phyloP scores from a whole-genome alignment of 2,888 invertebrate genomes.

The Acronicta psi region DNA sequence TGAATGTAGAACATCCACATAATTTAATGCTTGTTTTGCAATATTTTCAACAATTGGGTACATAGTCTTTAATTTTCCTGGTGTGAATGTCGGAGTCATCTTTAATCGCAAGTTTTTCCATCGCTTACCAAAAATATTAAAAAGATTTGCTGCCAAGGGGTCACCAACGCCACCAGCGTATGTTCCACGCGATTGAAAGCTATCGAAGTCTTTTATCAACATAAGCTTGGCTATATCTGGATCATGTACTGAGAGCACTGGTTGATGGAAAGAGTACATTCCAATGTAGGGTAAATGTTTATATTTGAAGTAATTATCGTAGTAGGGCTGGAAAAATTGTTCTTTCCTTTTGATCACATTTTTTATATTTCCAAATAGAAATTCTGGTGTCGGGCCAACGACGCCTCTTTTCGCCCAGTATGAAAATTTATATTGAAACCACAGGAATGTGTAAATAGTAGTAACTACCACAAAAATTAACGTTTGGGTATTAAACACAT shows the following conservation, averaged over 20 bases:
- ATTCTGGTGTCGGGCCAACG: constrained; percentile 86
- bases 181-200: constrained; percentile 91
- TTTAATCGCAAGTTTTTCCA: constrained; percentile 91
- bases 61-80: constrained; percentile 91
- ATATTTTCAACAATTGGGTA: constrained; percentile 89
- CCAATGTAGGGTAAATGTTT: constrained; percentile 87
- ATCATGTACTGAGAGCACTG: constrained; percentile 90
- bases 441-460: constrained; percentile 65
- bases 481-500: constrained; percentile 57
- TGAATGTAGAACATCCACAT: constrained; percentile 70
- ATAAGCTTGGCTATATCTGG: constrained; percentile 90
- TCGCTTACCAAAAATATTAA: constrained; percentile 87
- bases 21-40: constrained; percentile 84
- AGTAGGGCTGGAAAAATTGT: constrained; percentile 90
- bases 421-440: constrained; percentile 82
- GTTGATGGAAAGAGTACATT: constrained; percentile 90
- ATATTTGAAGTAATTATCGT: constrained; percentile 88
- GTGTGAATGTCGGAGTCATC: constrained; percentile 91
- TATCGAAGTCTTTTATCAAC: constrained; percentile 89
- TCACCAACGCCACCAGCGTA: constrained; percentile 90
- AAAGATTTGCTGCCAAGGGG: constrained; percentile 89
- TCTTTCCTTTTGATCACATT: constrained; percentile 86
- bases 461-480: constrained; percentile 59
- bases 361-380: constrained; percentile 90
- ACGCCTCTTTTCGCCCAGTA: constrained; percentile 90